Evolutionary conservation across 2,113 vertebrate genomes (phyloP).

Genomic region (Circaetus cinerascens): DNA sequence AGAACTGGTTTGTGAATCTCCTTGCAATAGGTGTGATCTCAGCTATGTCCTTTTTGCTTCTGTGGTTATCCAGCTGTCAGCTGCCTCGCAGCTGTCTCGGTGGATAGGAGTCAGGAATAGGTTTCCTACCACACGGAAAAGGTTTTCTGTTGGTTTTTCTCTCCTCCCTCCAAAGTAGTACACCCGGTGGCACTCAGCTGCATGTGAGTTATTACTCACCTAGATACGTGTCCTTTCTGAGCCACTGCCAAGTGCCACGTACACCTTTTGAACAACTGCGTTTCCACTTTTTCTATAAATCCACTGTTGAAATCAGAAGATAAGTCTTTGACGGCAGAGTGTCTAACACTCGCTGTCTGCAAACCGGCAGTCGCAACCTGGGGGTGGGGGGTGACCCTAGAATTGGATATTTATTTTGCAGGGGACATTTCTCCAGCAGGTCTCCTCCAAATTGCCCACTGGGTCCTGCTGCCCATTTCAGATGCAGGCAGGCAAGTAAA

Average conservation of each 20-base stretch:
- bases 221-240: background rate
- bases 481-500: background rate
- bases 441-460: background rate
- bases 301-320: background rate
- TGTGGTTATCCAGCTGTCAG: background rate
- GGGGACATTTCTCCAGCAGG: background rate
- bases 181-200: background rate
- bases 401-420: background rate
- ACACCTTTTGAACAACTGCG: background rate
- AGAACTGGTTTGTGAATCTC: background rate
- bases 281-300: background rate
- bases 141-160: background rate
- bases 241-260: background rate
- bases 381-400: background rate
- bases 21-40: background rate
- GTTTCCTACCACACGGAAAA: background rate
- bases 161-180: background rate
- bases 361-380: background rate
- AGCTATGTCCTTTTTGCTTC: background rate
- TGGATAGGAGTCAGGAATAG: background rate
- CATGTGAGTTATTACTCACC: background rate
- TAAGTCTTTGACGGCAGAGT: background rate
- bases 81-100: background rate
- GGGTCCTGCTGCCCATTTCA: background rate
- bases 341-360: background rate